phyloP scores from a whole-genome alignment of 2,888 invertebrate species.

The Prionchulus punctatus region DNA sequence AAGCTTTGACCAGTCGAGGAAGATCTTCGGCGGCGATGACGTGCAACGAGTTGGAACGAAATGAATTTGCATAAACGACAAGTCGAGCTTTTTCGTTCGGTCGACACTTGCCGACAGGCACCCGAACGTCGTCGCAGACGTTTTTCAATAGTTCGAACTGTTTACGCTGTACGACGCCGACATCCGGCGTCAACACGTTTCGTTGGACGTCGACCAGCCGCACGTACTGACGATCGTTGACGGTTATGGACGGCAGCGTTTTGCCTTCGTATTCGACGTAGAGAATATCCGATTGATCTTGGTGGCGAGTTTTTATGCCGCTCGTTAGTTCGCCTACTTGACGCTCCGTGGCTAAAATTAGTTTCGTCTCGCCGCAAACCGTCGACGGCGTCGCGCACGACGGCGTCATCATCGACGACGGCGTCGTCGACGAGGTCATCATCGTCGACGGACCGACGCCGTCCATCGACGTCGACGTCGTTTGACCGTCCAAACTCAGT shows the following conservation, averaged over 20 bases:
- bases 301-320: conserved; percentile 6
- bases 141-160: not conserved
- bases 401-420: not conserved
- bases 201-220: conserved; percentile 7
- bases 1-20: not conserved
- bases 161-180: not conserved
- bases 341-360: not conserved
- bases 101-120: not conserved
- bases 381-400: too few species aligned
- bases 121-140: not conserved
- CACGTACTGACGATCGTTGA: conserved; percentile 3
- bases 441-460: not conserved
- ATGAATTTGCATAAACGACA: conserved; percentile 7
- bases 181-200: not conserved
- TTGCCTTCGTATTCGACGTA: conserved; percentile 4
- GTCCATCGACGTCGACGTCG: not conserved
- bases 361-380: not conserved
- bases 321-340: not conserved
- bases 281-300: conserved; percentile 6
- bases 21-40: not conserved
- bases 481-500: not conserved
- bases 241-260: not conserved
- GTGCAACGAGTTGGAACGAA: not conserved
- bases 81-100: conserved; percentile 7
- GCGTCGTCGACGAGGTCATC: not conserved